Evolutionary conservation across 2,113 vertebrate species (phyloP), one percentile per base, ranked within the genome.

Genomic region (Bambusicola thoracicus): DNA sequence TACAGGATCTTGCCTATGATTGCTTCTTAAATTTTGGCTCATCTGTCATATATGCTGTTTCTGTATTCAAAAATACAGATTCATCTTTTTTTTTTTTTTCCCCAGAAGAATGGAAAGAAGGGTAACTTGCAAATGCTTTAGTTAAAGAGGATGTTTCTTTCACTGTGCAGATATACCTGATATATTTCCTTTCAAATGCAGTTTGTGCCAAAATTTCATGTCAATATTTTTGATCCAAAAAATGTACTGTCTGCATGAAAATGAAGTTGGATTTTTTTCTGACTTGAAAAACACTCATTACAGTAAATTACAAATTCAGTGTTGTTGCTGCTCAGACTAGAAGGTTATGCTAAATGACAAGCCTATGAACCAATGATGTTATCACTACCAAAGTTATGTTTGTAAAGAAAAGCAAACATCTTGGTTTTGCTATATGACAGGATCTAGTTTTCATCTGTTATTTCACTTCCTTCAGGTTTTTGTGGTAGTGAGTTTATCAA

Each of bases 271-370:
- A 44, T n/a, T 32, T 66, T 51, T 84, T 83, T 72, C 55, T 74
- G 44, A 22, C 55, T 89, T 84, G 74, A 41, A 74, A 74, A 19
- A 8, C 10, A 9, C 16, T 56, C 80, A 34, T 8, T 46, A 32
- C 7, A 55, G 36, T 21, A 27, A 41, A 29, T n/a, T 30, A 32
- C 76, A 65, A 69, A 53, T 46, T 51, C 40, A 59, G 24, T 15
- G 8, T 34, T 79, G 51, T 30, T 2, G 2, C 30, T 69, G 51
- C 56, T 58, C 0, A 0, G 48, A 81, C 6, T 2, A 18, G 30
- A 9, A 29, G 18, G 13, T 44, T 82, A 27, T 62, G 32, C 56
- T 67, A 56, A 8, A 53, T 63, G 27, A 87, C 34, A 46, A 70
- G 8, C 11, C 16, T 44, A 25, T 56, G 49, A 46, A 38, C 11